Conservation (phyloP, 2,888 invertebrate genomes). For the Dolichomitus sp. region DNA sequence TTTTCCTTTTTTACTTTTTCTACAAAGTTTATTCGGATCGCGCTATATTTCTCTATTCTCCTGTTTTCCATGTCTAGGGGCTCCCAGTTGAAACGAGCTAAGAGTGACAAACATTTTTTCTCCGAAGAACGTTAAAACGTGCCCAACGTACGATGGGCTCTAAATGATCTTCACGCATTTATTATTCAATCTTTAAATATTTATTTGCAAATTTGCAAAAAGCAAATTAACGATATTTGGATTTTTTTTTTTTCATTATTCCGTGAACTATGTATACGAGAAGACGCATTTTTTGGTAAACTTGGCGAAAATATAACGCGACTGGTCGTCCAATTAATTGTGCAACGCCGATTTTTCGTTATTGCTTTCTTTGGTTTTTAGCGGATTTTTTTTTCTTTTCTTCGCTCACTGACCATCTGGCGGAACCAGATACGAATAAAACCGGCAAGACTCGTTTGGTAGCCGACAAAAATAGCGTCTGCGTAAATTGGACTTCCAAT, state of each 20-base stretch:
- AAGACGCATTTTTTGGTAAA: slow-evolving; percentile 46
- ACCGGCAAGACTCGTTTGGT: slow-evolving; percentile 5
- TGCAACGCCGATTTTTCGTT: slow-evolving; percentile 9
- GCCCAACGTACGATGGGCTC: slow-evolving; percentile 35
- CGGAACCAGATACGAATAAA: not conserved
- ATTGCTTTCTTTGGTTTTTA: not conserved
- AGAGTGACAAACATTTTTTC: slow-evolving; percentile 38
- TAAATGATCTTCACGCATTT: slow-evolving; percentile 30
- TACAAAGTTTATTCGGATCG: slow-evolving; percentile 24
- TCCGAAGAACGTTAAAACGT: slow-evolving; percentile 46
- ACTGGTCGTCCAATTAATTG: slow-evolving; percentile 55
- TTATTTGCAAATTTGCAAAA: slow-evolving; percentile 5
- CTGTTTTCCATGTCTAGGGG: slow-evolving; percentile 41
- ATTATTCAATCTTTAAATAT: slow-evolving; percentile 18
- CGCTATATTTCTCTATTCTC: slow-evolving; percentile 13
- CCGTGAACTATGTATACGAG: slow-evolving; percentile 13
- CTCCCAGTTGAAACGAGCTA: slow-evolving; percentile 52
- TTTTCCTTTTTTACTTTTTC: slow-evolving; percentile 15
- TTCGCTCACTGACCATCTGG: not conserved
- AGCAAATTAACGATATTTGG: not conserved
- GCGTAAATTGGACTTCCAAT: slow-evolving; percentile 54
- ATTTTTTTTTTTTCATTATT: not conserved
- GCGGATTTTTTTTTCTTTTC: not conserved
- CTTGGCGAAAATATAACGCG: slow-evolving; percentile 9
- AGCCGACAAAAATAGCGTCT: slow-evolving; percentile 7